These are phyloP conservation scores for Protonemura montana DNA, from an alignment of 2,888 invertebrate genomes.

Conservation along the genomic window DNA sequence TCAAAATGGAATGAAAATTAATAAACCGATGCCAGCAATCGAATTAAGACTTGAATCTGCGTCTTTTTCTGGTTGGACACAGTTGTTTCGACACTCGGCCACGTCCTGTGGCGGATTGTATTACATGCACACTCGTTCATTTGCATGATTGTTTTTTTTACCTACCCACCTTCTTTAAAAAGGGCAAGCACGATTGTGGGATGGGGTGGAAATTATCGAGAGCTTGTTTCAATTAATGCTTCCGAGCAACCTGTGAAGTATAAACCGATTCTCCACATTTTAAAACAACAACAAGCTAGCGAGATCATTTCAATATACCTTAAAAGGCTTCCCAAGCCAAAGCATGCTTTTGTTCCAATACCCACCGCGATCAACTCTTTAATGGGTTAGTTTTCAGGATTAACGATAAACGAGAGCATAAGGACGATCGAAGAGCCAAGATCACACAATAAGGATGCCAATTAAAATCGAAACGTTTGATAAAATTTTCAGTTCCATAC, in stretches of 20 bases:
- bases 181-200: background rate
- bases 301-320: conserved; percentile 25
- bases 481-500: background rate
- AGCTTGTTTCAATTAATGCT: background rate
- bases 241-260: conserved; percentile 9
- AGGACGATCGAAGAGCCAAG: background rate
- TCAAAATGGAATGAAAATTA: too few relatives aligned
- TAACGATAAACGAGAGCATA: conserved; percentile 3
- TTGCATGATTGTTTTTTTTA: background rate
- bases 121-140: too few relatives aligned
- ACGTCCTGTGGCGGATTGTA: too few relatives aligned
- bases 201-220: conserved; percentile 18
- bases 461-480: conserved; percentile 32
- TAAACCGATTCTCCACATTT: conserved; percentile 28
- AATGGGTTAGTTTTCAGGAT: conserved; percentile 1
- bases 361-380: background rate
- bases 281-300: background rate
- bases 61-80: too few relatives aligned
- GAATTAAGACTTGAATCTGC: too few relatives aligned
- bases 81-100: too few relatives aligned
- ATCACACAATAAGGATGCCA: conserved; percentile 19
- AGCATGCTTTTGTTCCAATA: conserved; percentile 8
- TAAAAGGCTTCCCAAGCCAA: background rate
- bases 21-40: too few relatives aligned
- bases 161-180: background rate